Base-by-base conservation (phyloP, 2,797 vertebrate genomes). In the Anomalospiza imberbis region DNA sequence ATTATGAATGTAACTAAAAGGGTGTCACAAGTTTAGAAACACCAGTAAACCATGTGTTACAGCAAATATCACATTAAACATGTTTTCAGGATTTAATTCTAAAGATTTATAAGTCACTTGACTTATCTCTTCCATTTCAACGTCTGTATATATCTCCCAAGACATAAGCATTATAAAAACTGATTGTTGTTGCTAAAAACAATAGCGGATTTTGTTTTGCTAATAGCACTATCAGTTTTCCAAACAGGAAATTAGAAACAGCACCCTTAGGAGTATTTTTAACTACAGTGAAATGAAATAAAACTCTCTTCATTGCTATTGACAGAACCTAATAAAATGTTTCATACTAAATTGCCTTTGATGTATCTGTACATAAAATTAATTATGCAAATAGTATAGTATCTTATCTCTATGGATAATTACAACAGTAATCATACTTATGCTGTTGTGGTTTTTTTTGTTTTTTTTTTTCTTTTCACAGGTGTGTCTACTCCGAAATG, bases 231-330 rank as follows among this genome's bases (percentile, higher is more conserved):
- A 86, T 22, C 84, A 70, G 50, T 62, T 97, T 89, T 63, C 47
- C 74, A 92, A 86, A 83, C 74, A 97, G 95, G 83, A 96, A 97
- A 96, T 96, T 91, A 96, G 79, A 96, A 95, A 96, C 80, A 68
- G 70, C 17, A 97, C 92, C 82, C 93, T 90, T 71, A 90, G 75
- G 94, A 97, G 66, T 57, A 45, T 94, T 97, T 94, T 75, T 97
- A 97, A 84, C 74, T 85, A 54, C 26, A 96, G 89, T 83, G 73
- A 95, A 97, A 96, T 94, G 68, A 96, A 97, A 96, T 97, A 89
- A 95, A 97, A 83, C 36, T 96, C 50, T 91, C 65, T 94, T 96
- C 77, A 85, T 88, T 16, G 31, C 38, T 96, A 84, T 93, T 97
- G 88, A 95, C 40, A 87, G 84, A 94, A 88, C 13, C 58, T 91